These are phyloP conservation scores for Erpornis zantholeuca DNA, from an alignment of 2,113 vertebrate genomes.

Conservation along the genomic window DNA sequence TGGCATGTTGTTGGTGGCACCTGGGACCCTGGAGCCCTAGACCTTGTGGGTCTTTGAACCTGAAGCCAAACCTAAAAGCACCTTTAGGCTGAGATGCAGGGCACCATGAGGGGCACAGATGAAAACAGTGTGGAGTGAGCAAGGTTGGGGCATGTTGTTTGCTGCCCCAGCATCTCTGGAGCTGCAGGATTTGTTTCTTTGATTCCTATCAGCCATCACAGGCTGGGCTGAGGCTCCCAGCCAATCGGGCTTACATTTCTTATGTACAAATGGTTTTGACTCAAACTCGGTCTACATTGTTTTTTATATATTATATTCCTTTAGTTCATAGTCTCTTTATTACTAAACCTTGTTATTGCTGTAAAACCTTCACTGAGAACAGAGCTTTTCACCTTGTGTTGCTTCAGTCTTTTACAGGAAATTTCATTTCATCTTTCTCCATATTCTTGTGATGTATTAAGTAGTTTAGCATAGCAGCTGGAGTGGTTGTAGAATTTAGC, in stretches of 20 bases:
- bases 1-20: neutral
- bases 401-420: neutral
- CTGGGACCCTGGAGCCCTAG: neutral
- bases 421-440: neutral
- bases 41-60: neutral
- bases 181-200: neutral
- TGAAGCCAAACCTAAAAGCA: neutral
- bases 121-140: too few species aligned
- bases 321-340: neutral
- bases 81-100: neutral
- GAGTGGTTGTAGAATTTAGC: neutral
- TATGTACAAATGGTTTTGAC: neutral
- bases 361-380: neutral
- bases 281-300: rapidly evolving
- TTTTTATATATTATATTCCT: neutral
- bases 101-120: neutral
- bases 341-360: neutral
- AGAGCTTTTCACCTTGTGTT: neutral
- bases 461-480: neutral
- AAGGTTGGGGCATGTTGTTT: neutral
- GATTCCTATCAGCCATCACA: neutral
- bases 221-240: neutral
- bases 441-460: neutral
- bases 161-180: neutral
- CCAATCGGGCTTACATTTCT: neutral